phyloP scores from a whole-genome alignment of 2,797 vertebrate genomes.

The Aplochiton taeniatus region DNA sequence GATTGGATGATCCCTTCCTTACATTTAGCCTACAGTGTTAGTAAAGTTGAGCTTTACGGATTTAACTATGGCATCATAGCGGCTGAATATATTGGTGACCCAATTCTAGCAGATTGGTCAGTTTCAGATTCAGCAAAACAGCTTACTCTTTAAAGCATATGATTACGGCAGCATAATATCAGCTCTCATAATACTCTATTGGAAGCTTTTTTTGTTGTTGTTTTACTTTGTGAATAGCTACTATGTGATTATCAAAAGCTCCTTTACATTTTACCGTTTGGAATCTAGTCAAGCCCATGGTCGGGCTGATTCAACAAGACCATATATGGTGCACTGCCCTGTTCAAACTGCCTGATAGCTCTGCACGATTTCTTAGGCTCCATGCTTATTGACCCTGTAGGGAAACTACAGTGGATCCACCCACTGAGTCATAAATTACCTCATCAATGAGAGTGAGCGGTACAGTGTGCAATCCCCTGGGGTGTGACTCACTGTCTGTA shows the following conservation, averaged over 20 bases:
- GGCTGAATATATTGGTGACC: constrained; percentile 2
- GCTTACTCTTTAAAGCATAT: background rate
- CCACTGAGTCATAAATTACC: constrained; percentile 60
- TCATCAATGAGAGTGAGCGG: constrained; percentile 63
- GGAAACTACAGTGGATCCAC: constrained; percentile 37
- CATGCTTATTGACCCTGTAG: background rate
- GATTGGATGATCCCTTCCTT: background rate
- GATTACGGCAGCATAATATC: background rate
- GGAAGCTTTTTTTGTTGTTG: too few relatives aligned
- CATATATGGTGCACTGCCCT: too few relatives aligned
- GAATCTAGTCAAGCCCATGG: too few relatives aligned
- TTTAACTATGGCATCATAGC: background rate
- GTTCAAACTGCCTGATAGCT: background rate
- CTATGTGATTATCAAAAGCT: too few relatives aligned
- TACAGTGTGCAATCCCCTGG: constrained; percentile 48
- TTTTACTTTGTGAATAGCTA: too few relatives aligned
- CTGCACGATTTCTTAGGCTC: background rate
- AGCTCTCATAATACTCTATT: background rate
- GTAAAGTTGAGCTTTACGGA: background rate
- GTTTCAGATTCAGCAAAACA: background rate
- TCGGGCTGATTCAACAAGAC: too few relatives aligned
- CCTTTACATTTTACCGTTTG: too few relatives aligned
- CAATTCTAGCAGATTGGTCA: background rate
- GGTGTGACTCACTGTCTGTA: constrained; percentile 68
- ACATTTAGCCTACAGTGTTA: background rate